Conservation (phyloP, 2,797 vertebrate genomes). For the Natrix natrix region DNA sequence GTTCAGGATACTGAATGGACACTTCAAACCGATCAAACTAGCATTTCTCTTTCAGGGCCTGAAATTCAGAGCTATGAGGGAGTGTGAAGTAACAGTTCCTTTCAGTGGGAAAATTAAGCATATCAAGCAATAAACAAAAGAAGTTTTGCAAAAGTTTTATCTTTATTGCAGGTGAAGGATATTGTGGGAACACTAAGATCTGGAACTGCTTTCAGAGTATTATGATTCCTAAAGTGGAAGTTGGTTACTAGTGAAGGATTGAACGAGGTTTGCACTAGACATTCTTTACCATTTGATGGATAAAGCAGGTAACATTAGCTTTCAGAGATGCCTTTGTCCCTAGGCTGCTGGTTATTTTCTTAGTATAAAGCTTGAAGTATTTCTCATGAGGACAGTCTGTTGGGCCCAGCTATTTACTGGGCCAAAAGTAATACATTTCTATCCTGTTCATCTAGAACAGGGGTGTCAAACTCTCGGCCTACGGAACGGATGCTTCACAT, state of each 20-base stretch:
- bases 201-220: background rate
- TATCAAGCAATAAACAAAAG: background rate
- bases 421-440: background rate
- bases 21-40: background rate
- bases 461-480: no score
- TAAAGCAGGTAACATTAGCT: background rate
- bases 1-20: background rate
- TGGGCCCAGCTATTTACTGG: background rate
- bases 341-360: background rate
- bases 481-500: accelerated
- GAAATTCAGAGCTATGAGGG: background rate
- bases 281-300: background rate
- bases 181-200: background rate
- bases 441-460: background rate
- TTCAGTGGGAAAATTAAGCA: background rate
- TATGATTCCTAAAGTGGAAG: background rate
- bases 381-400: background rate
- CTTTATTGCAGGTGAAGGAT: background rate
- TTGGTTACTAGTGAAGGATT: background rate
- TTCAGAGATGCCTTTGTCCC: background rate
- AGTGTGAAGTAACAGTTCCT: background rate
- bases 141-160: background rate
- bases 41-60: background rate
- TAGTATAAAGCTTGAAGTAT: background rate
- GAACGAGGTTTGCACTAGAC: background rate